Conservation (phyloP, 2,888 invertebrate species). For the Cryptophagus acutangulus region DNA sequence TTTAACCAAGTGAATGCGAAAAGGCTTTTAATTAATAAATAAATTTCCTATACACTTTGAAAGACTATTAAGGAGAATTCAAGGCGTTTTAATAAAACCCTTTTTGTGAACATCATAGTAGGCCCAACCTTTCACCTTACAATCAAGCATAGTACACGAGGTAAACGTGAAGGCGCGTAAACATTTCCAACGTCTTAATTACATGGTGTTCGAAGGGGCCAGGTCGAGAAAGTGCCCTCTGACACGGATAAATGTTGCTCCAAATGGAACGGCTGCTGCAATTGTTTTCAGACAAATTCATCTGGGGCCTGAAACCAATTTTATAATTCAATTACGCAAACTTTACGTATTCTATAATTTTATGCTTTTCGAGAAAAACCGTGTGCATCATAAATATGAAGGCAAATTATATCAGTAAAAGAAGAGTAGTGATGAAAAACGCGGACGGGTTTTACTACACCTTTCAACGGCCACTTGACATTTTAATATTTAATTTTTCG, state of each 20-base stretch:
- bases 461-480: too few species aligned
- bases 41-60: constrained; percentile 18
- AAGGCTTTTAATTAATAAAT: constrained; percentile 16
- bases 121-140: constrained; percentile 34
- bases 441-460: too few species aligned
- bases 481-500: too few species aligned
- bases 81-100: constrained; percentile 39
- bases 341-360: too few species aligned
- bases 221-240: constrained; percentile 12
- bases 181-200: constrained; percentile 42
- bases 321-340: too few species aligned
- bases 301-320: too few species aligned
- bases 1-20: constrained; percentile 2
- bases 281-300: too few species aligned
- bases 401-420: too few species aligned
- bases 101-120: constrained; percentile 27
- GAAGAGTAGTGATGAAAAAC: too few species aligned
- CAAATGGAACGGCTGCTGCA: constrained; percentile 10
- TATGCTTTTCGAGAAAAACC: too few species aligned
- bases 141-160: constrained; percentile 40
- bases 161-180: constrained; percentile 40
- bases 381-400: too few species aligned
- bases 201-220: constrained; percentile 30
- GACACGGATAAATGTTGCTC: constrained; percentile 16
- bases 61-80: constrained; percentile 33